Evolutionary conservation across 2,888 invertebrate species (phyloP), one percentile per base, ranked within the genome.

Genomic region (Aethes cnicana): DNA sequence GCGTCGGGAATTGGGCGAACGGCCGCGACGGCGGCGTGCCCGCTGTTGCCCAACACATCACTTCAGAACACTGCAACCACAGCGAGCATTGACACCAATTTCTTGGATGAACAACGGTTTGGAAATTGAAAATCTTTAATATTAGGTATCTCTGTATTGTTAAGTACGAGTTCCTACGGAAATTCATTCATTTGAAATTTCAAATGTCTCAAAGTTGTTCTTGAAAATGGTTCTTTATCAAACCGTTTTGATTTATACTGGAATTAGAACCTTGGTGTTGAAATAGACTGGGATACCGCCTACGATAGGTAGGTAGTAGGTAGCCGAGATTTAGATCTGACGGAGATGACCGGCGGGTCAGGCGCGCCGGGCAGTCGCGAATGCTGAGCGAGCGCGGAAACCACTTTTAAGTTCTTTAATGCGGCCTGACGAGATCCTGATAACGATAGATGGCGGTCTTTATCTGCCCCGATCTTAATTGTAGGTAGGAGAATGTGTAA

Each of bases 61-160:
- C 87, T 85, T 87, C 79, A 84, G 86, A 84, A 82, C 84, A 83
- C 69, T 85, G 84, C 84, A 84, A 87, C 85, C 85, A 81, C 87
- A 86, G 86, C 85, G 86, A 87, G 71, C 88, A 84, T 84, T 89
- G 88, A 88, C 88, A 87, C 85, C 84, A 76, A 85, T 86, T 77
- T 81, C 73, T 77, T 74, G 77, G 74, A 77, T 77, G 76, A 76
- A 80, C 75, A 73, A 74, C 71, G 71, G 66, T 67, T 74, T 68
- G 58, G 56, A 65, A 62, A 77, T 79, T 69, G 60, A 61, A 59
- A 69, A 69, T 57, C 56, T 64, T 64, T 63, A 64, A 66, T 66
- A 64, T 66, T 53, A 54, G 57, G 58, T 61, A 57, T 36, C 52
- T 53, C 47, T 50, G 41, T 54, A n/a, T n/a, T n/a, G n/a, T n/a